phyloP scores from a whole-genome alignment of 2,888 invertebrate genomes.

The Harpalus rufipes region DNA sequence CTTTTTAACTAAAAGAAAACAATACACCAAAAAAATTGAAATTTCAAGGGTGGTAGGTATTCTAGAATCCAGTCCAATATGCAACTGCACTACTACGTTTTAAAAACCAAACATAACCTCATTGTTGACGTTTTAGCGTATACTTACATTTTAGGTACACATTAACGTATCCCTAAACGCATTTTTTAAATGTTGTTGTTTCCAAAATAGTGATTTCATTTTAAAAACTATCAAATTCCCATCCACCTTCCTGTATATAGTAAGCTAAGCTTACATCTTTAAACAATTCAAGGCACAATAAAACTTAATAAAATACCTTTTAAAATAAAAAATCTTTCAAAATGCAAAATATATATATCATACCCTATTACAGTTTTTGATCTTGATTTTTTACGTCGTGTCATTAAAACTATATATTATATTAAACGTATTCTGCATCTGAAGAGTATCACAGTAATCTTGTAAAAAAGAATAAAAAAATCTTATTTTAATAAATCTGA shows the following conservation, averaged over 20 bases:
- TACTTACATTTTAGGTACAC: too few relatives aligned
- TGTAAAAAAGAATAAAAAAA: constrained; percentile 67
- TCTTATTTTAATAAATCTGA: constrained; percentile 67
- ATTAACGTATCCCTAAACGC: too few relatives aligned
- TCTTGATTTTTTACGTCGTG: constrained; percentile 63
- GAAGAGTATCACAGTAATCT: constrained; percentile 67
- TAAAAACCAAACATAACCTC: neutral
- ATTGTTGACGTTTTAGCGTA: neutral
- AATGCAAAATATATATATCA: constrained; percentile 64
- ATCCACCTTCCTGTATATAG: neutral
- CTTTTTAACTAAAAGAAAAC: too few relatives aligned
- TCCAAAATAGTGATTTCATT: neutral
- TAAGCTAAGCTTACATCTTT: constrained; percentile 54
- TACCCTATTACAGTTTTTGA: constrained; percentile 59
- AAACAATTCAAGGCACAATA: constrained; percentile 45
- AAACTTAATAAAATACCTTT: constrained; percentile 53
- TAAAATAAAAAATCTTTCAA: constrained; percentile 59
- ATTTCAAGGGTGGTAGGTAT: too few relatives aligned
- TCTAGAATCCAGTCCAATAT: too few relatives aligned
- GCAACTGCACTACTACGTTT: too few relatives aligned
- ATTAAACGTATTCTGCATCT: constrained; percentile 67
- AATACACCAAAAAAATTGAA: too few relatives aligned
- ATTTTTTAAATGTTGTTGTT: neutral
- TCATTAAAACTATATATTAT: constrained; percentile 66
- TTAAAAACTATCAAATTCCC: neutral